These are phyloP conservation scores for Agrypnia vestita DNA, from an alignment of 1,140 invertebrate genomes.

Conservation along the genomic window DNA sequence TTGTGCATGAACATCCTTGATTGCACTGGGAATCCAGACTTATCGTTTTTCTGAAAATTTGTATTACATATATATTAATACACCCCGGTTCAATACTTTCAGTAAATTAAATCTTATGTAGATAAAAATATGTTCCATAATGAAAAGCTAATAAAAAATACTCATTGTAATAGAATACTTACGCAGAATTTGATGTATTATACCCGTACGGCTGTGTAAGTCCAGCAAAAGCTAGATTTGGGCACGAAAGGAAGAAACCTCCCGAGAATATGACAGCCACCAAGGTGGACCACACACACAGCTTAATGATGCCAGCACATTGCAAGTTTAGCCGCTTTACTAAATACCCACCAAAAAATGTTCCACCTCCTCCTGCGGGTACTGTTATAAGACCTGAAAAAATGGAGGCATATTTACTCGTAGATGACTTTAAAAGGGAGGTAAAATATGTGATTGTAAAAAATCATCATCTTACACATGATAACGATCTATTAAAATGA, in stretches of 20 bases:
- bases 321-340: constrained; percentile 83
- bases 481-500: no score
- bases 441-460: no score
- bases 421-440: no score
- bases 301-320: constrained; percentile 83
- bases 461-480: no score
- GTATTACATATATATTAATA: constrained; percentile 17
- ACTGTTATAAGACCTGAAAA: constrained; percentile 79
- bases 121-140: not conserved
- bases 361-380: constrained; percentile 84
- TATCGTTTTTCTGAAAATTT: constrained; percentile 60
- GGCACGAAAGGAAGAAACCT: constrained; percentile 83
- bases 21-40: constrained; percentile 75
- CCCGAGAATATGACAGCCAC: constrained; percentile 76
- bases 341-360: constrained; percentile 86
- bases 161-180: constrained; percentile 59
- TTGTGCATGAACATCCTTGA: constrained; percentile 76
- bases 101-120: not conserved
- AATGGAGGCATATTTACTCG: not conserved
- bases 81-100: not conserved
- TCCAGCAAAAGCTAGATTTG: constrained; percentile 83
- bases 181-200: constrained; percentile 67
- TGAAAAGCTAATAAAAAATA: not conserved
- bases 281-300: constrained; percentile 78
- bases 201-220: constrained; percentile 76